Evolutionary conservation across 92 coral and sea anemone genomes (phyloP), one percentile per base, ranked within the genome.

Genomic region (Pocillopora grandis): DNA sequence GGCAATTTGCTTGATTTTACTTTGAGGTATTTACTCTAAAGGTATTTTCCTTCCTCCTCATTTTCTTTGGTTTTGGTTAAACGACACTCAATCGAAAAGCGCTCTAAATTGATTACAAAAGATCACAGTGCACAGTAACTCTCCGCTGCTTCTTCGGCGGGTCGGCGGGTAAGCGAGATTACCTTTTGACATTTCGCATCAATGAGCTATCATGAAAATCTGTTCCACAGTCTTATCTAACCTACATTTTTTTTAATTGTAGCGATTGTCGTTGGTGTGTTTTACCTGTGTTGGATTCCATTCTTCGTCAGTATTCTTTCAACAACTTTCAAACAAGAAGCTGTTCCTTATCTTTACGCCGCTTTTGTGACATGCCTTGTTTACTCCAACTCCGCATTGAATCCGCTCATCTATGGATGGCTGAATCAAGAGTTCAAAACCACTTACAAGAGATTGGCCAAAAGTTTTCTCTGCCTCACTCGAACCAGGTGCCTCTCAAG

Each of bases 271-370:
- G 71, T 90, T 1, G 92, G 90, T 7, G 58, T 90, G 80, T 90
- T 90, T 65, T 90, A 90, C 37, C 17, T 90, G 55, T 90, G 85
- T 36, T 90, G 92, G 92, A 31, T 75, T 16, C 92, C 92, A 11
- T 86, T 90, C 87, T 36, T 90, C 12, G 88, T 76, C 2, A 73
- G 67, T 0, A 85, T 90, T 4, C 52, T 90, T 3, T 62, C 86
- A 14, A 66, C 85, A 57, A 81, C 87, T 59, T 64, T 87, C 80
- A 90, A 84, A 12, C 69, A 84, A 17, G 82, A 87, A 27, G 84
- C 71, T 14, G 74, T 87, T 23, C 75, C 92, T 1, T 84, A 90
- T n/a, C 62, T 77, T 5, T 63, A 76, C 13, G 78, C 78, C 33
- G 64, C 88, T 55, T 9, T 90, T 57, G 71, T 76, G 55, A 76